These are phyloP conservation scores for Copsychus sechellarum DNA, from an alignment of 2,113 vertebrate species.

Conservation along the genomic window DNA sequence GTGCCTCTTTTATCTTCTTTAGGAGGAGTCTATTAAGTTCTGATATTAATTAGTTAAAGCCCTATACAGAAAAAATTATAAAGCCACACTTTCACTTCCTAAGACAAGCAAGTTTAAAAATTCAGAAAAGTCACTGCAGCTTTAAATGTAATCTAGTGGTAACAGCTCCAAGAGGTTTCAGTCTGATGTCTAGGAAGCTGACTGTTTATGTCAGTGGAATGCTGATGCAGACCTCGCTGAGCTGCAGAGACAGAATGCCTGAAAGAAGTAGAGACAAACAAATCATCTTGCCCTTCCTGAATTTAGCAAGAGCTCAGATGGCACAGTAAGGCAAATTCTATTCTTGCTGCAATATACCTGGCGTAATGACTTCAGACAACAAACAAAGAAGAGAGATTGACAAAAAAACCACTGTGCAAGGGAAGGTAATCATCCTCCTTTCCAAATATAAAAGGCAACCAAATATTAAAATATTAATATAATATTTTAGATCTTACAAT, in stretches of 20 bases:
- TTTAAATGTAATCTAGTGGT: not conserved
- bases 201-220: not conserved
- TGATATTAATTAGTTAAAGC: not conserved
- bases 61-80: not conserved
- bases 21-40: not conserved
- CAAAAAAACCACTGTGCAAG: not conserved
- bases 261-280: not conserved
- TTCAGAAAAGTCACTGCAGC: not conserved
- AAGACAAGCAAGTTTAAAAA: not conserved
- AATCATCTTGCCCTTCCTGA: not conserved
- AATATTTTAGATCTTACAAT: slow-evolving; percentile 84
- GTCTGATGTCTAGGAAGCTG: not conserved
- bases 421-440: not conserved
- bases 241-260: not conserved
- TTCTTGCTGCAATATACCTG: not conserved
- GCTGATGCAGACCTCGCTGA: not conserved
- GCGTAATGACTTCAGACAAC: not conserved
- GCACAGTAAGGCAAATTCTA: not conserved
- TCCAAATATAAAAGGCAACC: not conserved
- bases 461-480: not conserved
- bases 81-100: not conserved
- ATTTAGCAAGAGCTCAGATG: not conserved
- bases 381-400: not conserved
- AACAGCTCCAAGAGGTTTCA: not conserved
- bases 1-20: not conserved